Evolutionary conservation across 2,888 invertebrate genomes (phyloP), one percentile per base, ranked within the genome.

Genomic region (Amorpha juglandis): DNA sequence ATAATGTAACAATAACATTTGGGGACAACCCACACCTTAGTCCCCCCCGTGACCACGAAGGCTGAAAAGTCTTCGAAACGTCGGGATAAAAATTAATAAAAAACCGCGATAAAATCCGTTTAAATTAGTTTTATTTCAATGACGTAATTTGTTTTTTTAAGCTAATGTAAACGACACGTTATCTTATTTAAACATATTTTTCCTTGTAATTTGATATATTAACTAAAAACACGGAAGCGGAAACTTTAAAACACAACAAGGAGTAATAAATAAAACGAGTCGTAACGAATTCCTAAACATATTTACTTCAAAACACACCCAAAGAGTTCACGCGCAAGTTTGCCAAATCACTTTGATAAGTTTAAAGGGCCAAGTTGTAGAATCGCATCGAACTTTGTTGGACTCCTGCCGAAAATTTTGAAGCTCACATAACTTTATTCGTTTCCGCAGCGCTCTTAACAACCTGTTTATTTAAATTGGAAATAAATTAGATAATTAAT

Each of bases 331-430:
- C 81, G 78, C 77, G 74, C 72, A 83, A 88, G 83, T 90, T 88
- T 87, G 85, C 90, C 90, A 91, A 91, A 91, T 91, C 91, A 87
- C 88, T 90, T 88, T 81, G 84, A 83, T 82, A 89, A 88, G 82
- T 90, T 87, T 80, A 81, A 79, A 79, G 71, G 78, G 78, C 74
- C 74, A 74, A 86, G 78, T 86, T 80, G 82, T 80, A 78, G 77
- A 85, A 86, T 86, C 84, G 82, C 81, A 81, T 78, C 78, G 71
- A 90, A 91, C 80, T 91, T 91, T 85, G 79, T 87, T 91, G 91
- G 90, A 88, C 77, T 80, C 75, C 70, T 83, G 90, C 90, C 91
- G 88, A 88, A 86, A 27, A 86, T 85, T 80, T 79, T 76, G 75
- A 73, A 74, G 78, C 80, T 80, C 76, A 81, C 85, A 78, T 80